Percentiles rank a stretch among this genome's conserved stretches.
Conservation (phyloP, 2,113 vertebrate species). For the Paracanthobrama guichenoti region DNA sequence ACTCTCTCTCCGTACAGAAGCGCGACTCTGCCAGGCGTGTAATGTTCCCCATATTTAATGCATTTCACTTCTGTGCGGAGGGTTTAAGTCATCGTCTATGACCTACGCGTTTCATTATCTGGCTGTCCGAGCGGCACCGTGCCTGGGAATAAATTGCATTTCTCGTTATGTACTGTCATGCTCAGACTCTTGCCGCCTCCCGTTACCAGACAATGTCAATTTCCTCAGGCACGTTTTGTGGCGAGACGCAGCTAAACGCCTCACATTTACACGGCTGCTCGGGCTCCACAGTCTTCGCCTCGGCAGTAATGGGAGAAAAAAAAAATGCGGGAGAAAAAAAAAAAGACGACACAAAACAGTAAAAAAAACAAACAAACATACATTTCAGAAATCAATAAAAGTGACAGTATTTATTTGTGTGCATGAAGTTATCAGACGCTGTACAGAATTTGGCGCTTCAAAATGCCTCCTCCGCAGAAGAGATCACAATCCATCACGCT, state of each 20-base stretch:
- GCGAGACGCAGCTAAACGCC: conserved; percentile 58
- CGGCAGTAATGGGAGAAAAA: background rate
- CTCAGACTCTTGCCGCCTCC: conserved; percentile 58
- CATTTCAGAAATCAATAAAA: conserved; percentile 73
- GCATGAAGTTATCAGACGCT: conserved; percentile 82
- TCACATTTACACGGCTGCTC: conserved; percentile 57
- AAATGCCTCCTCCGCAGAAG: conserved; percentile 70
- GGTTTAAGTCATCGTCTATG: conserved; percentile 97
- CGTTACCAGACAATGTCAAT: conserved; percentile 73
- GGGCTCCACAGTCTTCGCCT: conserved; percentile 49
- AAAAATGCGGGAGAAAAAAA: background rate
- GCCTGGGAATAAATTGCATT: conserved; percentile 98
- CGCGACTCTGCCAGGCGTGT: conserved; percentile 84
- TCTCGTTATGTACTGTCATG: conserved; percentile 90
- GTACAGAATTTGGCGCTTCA: conserved; percentile 74
- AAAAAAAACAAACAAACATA: background rate
- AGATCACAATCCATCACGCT: conserved; percentile 78
- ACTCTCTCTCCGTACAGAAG: conserved; percentile 79
- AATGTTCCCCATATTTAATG: conserved; percentile 96
- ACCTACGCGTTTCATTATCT: conserved; percentile 99
- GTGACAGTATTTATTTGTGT: conserved; percentile 83
- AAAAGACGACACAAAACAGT: conserved; percentile 34
- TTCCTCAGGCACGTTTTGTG: conserved; percentile 65
- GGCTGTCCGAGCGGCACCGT: conserved; percentile 92
- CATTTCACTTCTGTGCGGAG: conserved; percentile 90